Evolutionary conservation across 2,888 invertebrate genomes (phyloP).

Genomic region (Eupithecia insigniata): DNA sequence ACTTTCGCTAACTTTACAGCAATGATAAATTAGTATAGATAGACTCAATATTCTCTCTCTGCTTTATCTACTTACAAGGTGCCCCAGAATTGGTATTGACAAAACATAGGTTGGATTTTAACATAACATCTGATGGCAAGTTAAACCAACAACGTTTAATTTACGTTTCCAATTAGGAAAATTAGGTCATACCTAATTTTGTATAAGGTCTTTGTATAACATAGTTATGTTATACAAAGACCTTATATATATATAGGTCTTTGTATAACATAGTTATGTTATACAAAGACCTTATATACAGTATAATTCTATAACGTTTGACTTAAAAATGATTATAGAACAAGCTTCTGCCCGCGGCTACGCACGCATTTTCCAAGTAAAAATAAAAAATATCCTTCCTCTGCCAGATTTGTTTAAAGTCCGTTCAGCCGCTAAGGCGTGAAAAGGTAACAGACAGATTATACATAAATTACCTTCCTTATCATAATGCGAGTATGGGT

Average conservation of each 20-base stretch:
- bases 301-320: neutral
- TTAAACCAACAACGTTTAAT: neutral
- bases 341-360: neutral
- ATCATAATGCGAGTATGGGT: no score
- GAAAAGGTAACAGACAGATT: no score
- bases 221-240: no score
- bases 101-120: neutral
- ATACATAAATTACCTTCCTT: no score
- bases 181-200: neutral
- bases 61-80: constrained; percentile 8
- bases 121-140: neutral
- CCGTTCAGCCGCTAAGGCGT: neutral
- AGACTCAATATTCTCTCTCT: constrained; percentile 21
- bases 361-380: neutral
- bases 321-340: neutral
- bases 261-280: neutral
- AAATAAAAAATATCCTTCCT: neutral
- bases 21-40: constrained; percentile 38
- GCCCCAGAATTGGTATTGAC: neutral
- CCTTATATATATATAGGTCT: no score
- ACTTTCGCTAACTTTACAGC: constrained; percentile 39
- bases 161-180: neutral
- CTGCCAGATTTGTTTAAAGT: neutral
- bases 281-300: no score
- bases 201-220: neutral